Evolutionary conservation across 2,888 invertebrate genomes (phyloP).

Genomic region (Melieria crassipennis): DNA sequence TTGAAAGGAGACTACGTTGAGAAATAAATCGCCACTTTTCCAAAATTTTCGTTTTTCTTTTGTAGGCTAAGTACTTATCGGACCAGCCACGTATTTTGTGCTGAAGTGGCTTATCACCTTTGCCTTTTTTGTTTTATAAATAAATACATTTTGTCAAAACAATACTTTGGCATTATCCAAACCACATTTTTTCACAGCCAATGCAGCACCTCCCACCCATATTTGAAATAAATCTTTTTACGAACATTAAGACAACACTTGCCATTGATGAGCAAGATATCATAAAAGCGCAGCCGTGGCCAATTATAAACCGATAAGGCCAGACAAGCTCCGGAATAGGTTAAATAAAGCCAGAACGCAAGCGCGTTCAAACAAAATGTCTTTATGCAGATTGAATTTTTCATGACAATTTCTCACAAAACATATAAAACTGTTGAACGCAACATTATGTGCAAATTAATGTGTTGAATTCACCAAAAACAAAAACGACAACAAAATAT

Average conservation of each 20-base stretch:
- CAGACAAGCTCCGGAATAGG: slow-evolving; percentile 20
- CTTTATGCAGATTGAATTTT: background rate
- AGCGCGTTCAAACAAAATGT: background rate
- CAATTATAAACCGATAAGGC: background rate
- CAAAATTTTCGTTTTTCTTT: no score
- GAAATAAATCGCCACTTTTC: no score
- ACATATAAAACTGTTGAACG: background rate
- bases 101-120: no score
- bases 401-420: background rate
- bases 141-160: no score
- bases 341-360: background rate
- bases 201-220: background rate
- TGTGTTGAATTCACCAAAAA: background rate
- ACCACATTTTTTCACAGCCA: background rate
- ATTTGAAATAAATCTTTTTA: no score
- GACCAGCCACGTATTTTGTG: no score
- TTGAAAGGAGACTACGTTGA: no score
- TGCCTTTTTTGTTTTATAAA: no score
- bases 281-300: background rate
- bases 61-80: no score
- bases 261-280: no score
- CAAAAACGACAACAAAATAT: background rate
- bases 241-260: no score
- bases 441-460: background rate
- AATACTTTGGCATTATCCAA: background rate